These are phyloP conservation scores for Poecilia picta DNA, from an alignment of 2,797 vertebrate species.

Conservation along the genomic window DNA sequence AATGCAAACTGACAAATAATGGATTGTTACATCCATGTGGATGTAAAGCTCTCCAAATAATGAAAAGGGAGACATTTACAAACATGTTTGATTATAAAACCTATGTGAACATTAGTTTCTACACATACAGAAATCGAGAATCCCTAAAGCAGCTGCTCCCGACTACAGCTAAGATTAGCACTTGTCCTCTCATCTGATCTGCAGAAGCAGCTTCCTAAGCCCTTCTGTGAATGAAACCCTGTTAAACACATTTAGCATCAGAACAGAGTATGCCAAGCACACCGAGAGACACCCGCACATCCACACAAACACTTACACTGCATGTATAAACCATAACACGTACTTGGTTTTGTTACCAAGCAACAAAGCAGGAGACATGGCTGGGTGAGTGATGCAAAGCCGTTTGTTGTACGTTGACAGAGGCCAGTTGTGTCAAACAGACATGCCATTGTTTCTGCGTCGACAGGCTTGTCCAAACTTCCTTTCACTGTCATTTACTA, in stretches of 20 bases:
- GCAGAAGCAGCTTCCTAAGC: constrained; percentile 29
- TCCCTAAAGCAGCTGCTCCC: constrained; percentile 47
- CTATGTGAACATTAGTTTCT: constrained; percentile 6
- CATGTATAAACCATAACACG: constrained; percentile 4
- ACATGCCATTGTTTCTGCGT: constrained; percentile 55
- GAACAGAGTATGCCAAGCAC: constrained; percentile 16
- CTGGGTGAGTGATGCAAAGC: constrained; percentile 42
- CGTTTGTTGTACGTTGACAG: constrained; percentile 52
- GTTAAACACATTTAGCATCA: constrained; percentile 21
- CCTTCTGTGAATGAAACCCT: constrained; percentile 35
- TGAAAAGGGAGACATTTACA: neutral
- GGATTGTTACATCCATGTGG: neutral
- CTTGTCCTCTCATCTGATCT: constrained; percentile 16
- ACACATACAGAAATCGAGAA: constrained; percentile 43
- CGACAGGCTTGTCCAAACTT: constrained; percentile 50
- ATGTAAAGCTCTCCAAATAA: neutral
- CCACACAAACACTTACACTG: constrained; percentile 23
- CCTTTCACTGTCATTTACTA: constrained; percentile 43
- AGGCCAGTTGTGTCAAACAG: constrained; percentile 60
- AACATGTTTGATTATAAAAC: constrained; percentile 8
- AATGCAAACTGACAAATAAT: neutral
- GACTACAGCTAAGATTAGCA: constrained; percentile 36
- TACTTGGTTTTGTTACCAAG: constrained; percentile 57
- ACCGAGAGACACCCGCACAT: constrained; percentile 20
- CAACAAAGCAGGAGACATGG: constrained; percentile 53